These are phyloP conservation scores for Papilio demoleus DNA, from an alignment of 2,888 invertebrate species.

Conservation along the genomic window DNA sequence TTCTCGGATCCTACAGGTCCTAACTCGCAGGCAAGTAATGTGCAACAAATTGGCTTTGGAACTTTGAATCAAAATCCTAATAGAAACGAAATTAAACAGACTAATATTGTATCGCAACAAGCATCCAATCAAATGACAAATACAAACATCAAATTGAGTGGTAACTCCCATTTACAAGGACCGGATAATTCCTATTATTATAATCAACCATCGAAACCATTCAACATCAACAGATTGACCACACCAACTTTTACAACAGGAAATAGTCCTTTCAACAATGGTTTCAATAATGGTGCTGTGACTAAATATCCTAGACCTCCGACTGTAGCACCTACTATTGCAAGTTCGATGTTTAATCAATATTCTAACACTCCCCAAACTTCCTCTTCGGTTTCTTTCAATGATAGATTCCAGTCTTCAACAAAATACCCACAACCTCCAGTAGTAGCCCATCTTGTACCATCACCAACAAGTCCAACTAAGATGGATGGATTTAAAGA, in stretches of 20 bases:
- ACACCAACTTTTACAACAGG: conserved; percentile 43
- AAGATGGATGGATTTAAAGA: conserved; percentile 38
- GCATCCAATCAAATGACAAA: conserved; percentile 47
- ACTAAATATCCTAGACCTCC: conserved; percentile 49
- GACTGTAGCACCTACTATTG: conserved; percentile 42
- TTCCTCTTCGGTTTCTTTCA: conserved; percentile 32
- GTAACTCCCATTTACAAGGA: conserved; percentile 51
- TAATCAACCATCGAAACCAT: conserved; percentile 62
- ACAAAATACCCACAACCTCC: conserved; percentile 43
- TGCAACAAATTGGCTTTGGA: neutral
- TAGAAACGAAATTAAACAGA: conserved; percentile 43
- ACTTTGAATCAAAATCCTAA: neutral
- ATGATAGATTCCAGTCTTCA: conserved; percentile 28
- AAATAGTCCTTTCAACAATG: conserved; percentile 40
- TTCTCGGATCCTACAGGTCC: neutral
- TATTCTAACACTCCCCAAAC: conserved; percentile 44
- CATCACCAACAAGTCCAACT: conserved; percentile 43
- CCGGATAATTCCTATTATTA: conserved; percentile 64
- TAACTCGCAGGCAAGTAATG: conserved; percentile 31
- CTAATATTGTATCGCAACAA: neutral
- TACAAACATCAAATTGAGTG: conserved; percentile 51
- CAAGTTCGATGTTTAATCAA: conserved; percentile 26
- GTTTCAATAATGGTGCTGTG: conserved; percentile 43
- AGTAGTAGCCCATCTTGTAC: conserved; percentile 38
- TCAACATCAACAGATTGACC: conserved; percentile 52